Evolutionary conservation across 1,140 invertebrate genomes (phyloP).

Genomic region (Tetragonula clypearis): DNA sequence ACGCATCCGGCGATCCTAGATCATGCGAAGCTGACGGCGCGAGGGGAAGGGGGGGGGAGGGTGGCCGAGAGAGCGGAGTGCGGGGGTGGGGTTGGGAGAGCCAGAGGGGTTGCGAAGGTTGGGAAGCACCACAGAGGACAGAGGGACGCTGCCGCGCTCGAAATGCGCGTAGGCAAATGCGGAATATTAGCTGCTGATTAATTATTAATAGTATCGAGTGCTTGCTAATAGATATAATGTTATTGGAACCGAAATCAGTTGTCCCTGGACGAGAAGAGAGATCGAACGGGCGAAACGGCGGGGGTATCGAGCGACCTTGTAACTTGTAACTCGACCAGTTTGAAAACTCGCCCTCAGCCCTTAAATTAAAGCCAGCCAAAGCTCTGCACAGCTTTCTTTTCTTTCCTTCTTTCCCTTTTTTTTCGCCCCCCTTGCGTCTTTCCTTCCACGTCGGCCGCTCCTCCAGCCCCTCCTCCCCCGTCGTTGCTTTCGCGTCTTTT

Average conservation of each 20-base stretch:
- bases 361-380: too few relatives aligned
- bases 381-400: too few relatives aligned
- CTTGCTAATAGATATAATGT: slow-evolving; percentile 69
- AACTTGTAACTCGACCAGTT: too few relatives aligned
- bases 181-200: slow-evolving; percentile 70
- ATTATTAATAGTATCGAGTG: slow-evolving; percentile 72
- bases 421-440: too few relatives aligned
- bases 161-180: slow-evolving; percentile 62
- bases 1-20: slow-evolving; percentile 58
- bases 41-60: too few relatives aligned
- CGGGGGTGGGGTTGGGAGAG: neutral
- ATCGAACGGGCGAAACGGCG: slow-evolving; percentile 6
- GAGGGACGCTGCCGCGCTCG: neutral
- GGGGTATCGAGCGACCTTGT: slow-evolving; percentile 28
- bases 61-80: too few relatives aligned
- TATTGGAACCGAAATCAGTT: slow-evolving; percentile 65
- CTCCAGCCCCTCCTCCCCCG: too few relatives aligned
- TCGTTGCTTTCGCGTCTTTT: neutral
- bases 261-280: slow-evolving; percentile 49
- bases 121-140: slow-evolving; percentile 14
- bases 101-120: slow-evolving; percentile 13
- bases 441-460: neutral
- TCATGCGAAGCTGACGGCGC: slow-evolving; percentile 14
- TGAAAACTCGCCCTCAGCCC: neutral
- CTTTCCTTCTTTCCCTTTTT: neutral